Conservation (phyloP, 2,888 invertebrate genomes). For the Ectemnius lituratus region DNA sequence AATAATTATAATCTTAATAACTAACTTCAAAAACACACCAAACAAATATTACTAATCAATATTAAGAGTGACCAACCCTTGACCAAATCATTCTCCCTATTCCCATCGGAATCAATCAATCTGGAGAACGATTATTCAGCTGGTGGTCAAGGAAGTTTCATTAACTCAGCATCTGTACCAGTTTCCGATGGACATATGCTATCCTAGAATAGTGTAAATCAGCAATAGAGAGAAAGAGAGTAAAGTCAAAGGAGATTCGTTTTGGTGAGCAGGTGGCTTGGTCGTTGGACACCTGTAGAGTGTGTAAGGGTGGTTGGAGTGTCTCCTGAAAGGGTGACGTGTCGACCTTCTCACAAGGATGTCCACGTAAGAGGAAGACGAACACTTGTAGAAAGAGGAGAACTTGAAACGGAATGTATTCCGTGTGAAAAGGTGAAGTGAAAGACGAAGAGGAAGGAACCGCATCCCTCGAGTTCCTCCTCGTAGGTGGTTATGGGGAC, state of each 20-base stretch:
- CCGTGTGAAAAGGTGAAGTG: neutral
- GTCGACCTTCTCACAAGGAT: neutral
- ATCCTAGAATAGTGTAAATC: no score
- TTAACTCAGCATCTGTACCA: no score
- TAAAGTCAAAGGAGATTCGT: neutral
- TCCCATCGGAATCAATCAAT: no score
- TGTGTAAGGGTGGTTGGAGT: neutral
- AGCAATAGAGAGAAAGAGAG: neutral
- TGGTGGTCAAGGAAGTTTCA: no score
- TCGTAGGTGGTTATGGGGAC: conserved; percentile 40
- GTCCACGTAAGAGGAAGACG: neutral
- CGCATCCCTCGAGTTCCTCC: conserved; percentile 21
- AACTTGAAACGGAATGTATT: neutral
- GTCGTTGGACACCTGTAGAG: conserved; percentile 6
- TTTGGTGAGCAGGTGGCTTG: neutral
- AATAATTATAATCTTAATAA: no score
- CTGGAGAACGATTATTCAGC: no score
- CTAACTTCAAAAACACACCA: no score
- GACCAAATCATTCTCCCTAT: no score
- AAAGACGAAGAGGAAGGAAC: conserved; percentile 3
- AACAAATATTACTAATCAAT: no score
- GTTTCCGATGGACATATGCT: no score
- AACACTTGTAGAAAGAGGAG: neutral
- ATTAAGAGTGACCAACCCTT: no score
- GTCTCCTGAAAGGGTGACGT: neutral